A percentile compares a stretch with the other conserved stretches of the same genome.
Evolutionary conservation across 30 jellyfish, hydroid and myxozoan species (phyloP).

Genomic region (Aurelia coerulea): DNA sequence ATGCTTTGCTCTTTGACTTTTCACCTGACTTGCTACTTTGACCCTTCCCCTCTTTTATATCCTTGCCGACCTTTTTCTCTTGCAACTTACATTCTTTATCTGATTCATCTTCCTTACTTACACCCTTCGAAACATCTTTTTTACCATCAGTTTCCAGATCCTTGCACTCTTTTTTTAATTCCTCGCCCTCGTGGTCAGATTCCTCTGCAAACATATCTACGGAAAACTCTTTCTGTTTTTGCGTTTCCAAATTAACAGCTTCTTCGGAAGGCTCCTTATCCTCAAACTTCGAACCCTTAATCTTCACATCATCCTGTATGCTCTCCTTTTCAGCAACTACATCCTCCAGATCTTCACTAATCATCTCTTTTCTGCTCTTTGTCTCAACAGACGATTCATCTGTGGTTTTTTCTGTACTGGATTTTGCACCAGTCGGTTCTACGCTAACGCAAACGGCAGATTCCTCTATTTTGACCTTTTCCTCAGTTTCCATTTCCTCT

Average conservation of each 20-base stretch:
- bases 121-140: background rate
- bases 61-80: background rate
- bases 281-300: background rate
- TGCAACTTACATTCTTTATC: background rate
- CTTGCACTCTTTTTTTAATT: background rate
- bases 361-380: background rate
- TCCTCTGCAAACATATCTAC: slow-evolving; percentile 54
- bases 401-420: too few relatives aligned
- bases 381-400: background rate
- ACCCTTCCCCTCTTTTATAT: background rate
- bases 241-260: background rate
- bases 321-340: background rate
- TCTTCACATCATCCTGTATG: background rate
- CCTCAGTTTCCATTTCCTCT: background rate
- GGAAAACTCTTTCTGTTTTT: slow-evolving; percentile 18
- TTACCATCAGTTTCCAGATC: too few relatives aligned
- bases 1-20: background rate
- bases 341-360: background rate
- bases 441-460: background rate
- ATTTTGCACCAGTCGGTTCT: background rate
- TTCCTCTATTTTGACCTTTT: background rate
- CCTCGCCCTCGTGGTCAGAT: slow-evolving; percentile 35
- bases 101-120: background rate
- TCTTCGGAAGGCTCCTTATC: background rate
- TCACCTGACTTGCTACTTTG: slow-evolving; percentile 4